Evolutionary conservation across 2,888 invertebrate species (phyloP), one percentile per base, ranked within the genome.

Genomic region (Tinea pellionella): DNA sequence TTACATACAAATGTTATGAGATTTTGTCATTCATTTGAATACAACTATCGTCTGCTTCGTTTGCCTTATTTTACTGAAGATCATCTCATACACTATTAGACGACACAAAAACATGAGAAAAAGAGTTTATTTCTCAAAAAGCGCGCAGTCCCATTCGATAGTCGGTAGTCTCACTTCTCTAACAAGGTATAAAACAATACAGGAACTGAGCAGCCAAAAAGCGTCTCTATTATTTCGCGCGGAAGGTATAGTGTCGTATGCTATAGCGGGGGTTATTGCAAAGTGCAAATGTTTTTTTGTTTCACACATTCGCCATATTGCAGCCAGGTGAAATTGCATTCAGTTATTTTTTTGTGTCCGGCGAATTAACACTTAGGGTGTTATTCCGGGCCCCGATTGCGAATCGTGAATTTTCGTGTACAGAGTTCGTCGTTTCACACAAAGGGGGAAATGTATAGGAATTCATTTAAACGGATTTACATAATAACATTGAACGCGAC

Each of bases 241-340:
- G 7, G 1, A 57, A 57, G 32, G 18, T 15, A 13, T 9, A 30
- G 7, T 32, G 7, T 32, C 19, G 13, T 32, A 4, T 57, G 18
- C 15, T 6, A 32, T 1, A 30, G 8, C 3, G 11, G 6, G 13
- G 15, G 57, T 57, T 57, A 57, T 57, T 57, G 57, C 32, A 15
- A 32, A 57, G 32, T 8, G 32, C 32, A 57, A 55, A 55, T 30
- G 15, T 30, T 57, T 24, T 55, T 57, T 57, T 32, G 32, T 30
- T 57, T 32, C 15, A 11, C 30, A 30, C 32, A 32, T 32, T 30
- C 32, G 30, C 57, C 32, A 57, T 32, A 57, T 57, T 57, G 57
- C 57, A 57, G 30, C 16, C 57, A 57, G 57, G 57, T 57, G 32
- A 15, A 57, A 57, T 57, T 53, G 53, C 53, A 53, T 53, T 53